Evolutionary conservation across 2,113 vertebrate genomes (phyloP).

Genomic region (Elachura formosa): DNA sequence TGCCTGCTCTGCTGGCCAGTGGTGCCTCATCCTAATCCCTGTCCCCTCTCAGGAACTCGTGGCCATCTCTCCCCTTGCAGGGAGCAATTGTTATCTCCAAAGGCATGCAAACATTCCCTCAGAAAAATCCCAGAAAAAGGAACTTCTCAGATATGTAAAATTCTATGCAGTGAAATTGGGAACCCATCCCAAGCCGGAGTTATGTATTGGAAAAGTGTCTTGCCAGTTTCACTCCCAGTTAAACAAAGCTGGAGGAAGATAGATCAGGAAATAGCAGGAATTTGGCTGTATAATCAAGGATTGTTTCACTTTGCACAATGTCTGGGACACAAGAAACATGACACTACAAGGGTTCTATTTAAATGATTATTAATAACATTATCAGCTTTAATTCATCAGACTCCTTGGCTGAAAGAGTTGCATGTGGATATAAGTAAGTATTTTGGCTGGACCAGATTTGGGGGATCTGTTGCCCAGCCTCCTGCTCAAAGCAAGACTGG

Average conservation of each 20-base stretch:
- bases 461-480: background rate
- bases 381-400: background rate
- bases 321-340: background rate
- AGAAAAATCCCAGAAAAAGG: background rate
- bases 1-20: background rate
- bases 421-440: background rate
- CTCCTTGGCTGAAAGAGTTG: background rate
- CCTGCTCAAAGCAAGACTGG: background rate
- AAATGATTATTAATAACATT: background rate
- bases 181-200: background rate
- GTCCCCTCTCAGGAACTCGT: background rate
- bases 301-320: background rate
- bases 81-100: background rate
- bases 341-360: background rate
- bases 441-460: background rate
- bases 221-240: background rate
- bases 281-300: background rate
- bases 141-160: background rate
- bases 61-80: background rate
- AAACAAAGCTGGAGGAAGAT: background rate
- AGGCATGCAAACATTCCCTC: background rate
- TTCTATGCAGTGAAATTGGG: background rate
- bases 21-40: background rate
- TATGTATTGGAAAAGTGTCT: background rate
- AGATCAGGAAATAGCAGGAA: background rate